phyloP scores from a whole-genome alignment of 2,888 invertebrate species.

The Marasmarcha lunaedactyla region DNA sequence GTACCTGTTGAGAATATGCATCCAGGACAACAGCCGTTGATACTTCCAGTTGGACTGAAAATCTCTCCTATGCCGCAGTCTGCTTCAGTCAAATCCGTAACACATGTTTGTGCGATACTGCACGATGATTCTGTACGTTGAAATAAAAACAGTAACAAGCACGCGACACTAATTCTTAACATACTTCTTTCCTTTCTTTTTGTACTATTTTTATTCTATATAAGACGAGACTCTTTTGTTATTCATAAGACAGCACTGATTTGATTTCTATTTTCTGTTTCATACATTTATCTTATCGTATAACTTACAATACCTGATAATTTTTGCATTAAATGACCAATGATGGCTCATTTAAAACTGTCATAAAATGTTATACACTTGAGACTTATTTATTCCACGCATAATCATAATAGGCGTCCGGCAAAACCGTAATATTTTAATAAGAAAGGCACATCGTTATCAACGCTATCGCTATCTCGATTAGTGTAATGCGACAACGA shows the following conservation, averaged over 20 bases:
- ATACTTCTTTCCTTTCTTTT: not conserved
- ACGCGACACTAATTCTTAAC: slow-evolving; percentile 2
- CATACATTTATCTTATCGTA: too few species aligned
- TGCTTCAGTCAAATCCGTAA: slow-evolving; percentile 35
- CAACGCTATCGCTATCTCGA: slow-evolving; percentile 63
- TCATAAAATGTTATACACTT: too few species aligned
- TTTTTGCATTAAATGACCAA: too few species aligned
- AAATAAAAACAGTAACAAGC: slow-evolving; percentile 17
- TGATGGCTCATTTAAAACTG: too few species aligned
- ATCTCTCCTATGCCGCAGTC: slow-evolving; percentile 31
- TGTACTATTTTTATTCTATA: too few species aligned
- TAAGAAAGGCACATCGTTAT: slow-evolving; percentile 29
- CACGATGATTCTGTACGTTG: slow-evolving; percentile 27
- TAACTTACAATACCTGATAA: too few species aligned
- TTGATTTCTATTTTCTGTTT: too few species aligned
- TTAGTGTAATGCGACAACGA: slow-evolving; percentile 48
- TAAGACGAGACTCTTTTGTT: slow-evolving; percentile 11
- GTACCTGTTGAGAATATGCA: slow-evolving; percentile 29
- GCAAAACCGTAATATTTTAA: not conserved
- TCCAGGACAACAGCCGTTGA: slow-evolving; percentile 56
- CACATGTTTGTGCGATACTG: slow-evolving; percentile 36
- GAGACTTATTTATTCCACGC: too few species aligned
- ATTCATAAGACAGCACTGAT: slow-evolving; percentile 5
- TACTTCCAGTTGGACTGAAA: slow-evolving; percentile 27
- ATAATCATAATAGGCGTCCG: too few species aligned